Base-by-base conservation (phyloP, 2,113 vertebrate genomes). In the Campylorhamphus procurvoides region DNA sequence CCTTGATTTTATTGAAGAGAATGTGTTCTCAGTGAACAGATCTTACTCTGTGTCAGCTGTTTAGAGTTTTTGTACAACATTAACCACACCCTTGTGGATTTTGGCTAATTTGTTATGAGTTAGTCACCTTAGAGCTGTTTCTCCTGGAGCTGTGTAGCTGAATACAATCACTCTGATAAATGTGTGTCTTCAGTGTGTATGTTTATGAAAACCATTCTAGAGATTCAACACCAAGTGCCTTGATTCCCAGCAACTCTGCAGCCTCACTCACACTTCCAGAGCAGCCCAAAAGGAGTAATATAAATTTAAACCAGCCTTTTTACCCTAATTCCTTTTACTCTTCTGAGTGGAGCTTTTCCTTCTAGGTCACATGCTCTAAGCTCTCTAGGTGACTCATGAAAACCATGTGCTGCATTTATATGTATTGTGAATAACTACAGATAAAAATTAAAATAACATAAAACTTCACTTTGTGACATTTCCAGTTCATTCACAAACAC, bases 51-150 rank as follows among this genome's bases (percentile, higher is more conserved):
- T 93, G 31, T 90, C 15, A 29, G 35, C 53, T 64, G 53, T 39
- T 31, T n/a, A 29, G 56, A 84, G 67, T 81, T 94, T 95, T 87
- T 79, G 52, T 88, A 87, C 90, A 91, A 79, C 89, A 52, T 29
- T 10, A 95, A 96, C 95, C 91, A 53, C 89, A 73, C 69, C 71
- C 68, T 78, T 97, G 79, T 91, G 69, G 74, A 87, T 84, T 87
- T 93, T 77, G 89, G 91, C 83, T 97, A 93, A 94, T 92, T 87
- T 93, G 56, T 94, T 94, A 84, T 53, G 85, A 92, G 80, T 97
- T 89, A 96, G 79, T 84, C 72, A 37, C 0, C 0, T 89, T 96
- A 77, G 63, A 95, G 80, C 80, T 96, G 56, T 91, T 97, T 93
- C 84, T 96, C 39, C 89, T 97, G 86, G 63, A 87, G 71, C 66